phyloP scores from a whole-genome alignment of 2,888 invertebrate genomes.

The Pachydiplax longipennis region DNA sequence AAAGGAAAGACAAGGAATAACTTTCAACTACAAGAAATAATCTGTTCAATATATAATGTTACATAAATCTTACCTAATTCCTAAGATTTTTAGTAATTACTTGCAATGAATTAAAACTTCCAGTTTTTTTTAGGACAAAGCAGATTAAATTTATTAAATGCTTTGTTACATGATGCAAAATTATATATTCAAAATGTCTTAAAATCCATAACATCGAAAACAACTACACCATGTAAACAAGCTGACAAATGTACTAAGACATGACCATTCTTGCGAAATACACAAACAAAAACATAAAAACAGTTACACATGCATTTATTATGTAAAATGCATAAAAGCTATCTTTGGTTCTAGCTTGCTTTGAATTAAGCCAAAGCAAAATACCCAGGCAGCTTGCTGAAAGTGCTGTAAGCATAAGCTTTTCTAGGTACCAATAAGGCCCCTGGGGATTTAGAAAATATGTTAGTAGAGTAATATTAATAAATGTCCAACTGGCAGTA shows the following conservation, averaged over 20 bases:
- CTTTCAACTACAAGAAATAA: constrained; percentile 28
- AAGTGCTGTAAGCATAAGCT: constrained; percentile 43
- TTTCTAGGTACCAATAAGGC: constrained; percentile 45
- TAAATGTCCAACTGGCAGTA: constrained; percentile 44
- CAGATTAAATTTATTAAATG: constrained; percentile 42
- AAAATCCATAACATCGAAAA: constrained; percentile 33
- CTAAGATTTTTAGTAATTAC: background rate
- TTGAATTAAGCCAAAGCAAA: constrained; percentile 44
- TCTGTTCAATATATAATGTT: background rate
- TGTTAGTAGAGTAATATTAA: constrained; percentile 44
- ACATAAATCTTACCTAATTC: constrained; percentile 3
- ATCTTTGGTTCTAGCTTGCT: constrained; percentile 45
- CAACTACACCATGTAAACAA: constrained; percentile 41
- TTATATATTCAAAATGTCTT: constrained; percentile 16
- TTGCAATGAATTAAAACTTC: constrained; percentile 40
- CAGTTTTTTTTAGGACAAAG: constrained; percentile 30
- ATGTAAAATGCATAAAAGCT: constrained; percentile 34
- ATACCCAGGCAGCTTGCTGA: constrained; percentile 45
- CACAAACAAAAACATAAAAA: constrained; percentile 40
- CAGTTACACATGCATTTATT: constrained; percentile 45
- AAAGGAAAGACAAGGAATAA: constrained; percentile 5
- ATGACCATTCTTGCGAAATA: constrained; percentile 17
- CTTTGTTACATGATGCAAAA: constrained; percentile 38
- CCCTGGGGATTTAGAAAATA: constrained; percentile 41
- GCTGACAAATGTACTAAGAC: constrained; percentile 24